These are phyloP conservation scores for Aphidius gifuensis DNA, from an alignment of 1,140 invertebrate genomes.

Conservation along the genomic window DNA sequence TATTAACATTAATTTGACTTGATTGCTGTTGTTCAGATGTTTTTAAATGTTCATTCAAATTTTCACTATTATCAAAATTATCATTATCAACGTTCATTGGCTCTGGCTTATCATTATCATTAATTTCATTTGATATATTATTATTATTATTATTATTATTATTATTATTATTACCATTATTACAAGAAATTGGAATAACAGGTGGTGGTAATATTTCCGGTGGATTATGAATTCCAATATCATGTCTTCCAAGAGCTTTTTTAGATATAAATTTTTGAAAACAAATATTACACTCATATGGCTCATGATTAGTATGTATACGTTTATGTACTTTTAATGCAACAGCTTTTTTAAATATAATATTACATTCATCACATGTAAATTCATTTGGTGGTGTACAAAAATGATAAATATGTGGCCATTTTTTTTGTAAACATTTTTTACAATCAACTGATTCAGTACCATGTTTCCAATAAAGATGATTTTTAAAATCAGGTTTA, in stretches of 20 bases:
- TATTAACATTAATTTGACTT: constrained; percentile 27
- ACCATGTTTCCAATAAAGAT: constrained; percentile 87
- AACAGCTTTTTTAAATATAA: constrained; percentile 71
- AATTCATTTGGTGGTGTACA: constrained; percentile 76
- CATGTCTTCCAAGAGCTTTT: constrained; percentile 71
- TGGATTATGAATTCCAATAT: constrained; percentile 56
- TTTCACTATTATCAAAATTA: background rate
- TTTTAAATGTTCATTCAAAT: background rate
- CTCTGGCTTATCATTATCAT: background rate
- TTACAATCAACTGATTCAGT: constrained; percentile 82
- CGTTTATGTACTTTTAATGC: constrained; percentile 79
- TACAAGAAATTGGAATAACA: background rate
- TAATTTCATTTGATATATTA: constrained; percentile 8
- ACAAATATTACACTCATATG: constrained; percentile 72
- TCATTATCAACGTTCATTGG: background rate
- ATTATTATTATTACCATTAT: background rate
- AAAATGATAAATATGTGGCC: constrained; percentile 87
- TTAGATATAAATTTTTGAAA: constrained; percentile 76
- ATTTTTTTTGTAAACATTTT: constrained; percentile 81
- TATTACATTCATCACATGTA: constrained; percentile 75
- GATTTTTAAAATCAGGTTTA: constrained; percentile 81
- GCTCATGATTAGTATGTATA: constrained; percentile 68
- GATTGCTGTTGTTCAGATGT: background rate
- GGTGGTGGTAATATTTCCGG: constrained; percentile 2
- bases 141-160: constrained; percentile 6